These are phyloP conservation scores for Campylomormyrus numenius DNA, from an alignment of 2,113 vertebrate genomes.

Conservation along the genomic window DNA sequence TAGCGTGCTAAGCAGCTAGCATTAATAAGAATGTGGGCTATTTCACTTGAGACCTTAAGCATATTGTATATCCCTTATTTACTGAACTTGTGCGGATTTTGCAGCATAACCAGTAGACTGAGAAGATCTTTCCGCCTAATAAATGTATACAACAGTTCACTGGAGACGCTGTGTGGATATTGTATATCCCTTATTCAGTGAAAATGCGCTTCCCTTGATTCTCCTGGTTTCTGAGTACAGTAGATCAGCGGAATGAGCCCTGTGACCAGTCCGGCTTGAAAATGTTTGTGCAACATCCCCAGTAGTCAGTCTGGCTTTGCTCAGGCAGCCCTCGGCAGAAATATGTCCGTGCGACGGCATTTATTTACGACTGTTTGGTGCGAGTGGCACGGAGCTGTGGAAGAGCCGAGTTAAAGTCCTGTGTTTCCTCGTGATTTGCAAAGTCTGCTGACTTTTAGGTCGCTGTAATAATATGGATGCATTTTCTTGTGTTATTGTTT, in stretches of 20 bases:
- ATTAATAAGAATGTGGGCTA: not conserved
- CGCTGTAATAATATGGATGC: not conserved
- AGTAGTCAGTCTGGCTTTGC: not conserved
- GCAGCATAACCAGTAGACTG: conserved; percentile 2
- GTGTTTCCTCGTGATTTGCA: not conserved
- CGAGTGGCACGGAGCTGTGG: not conserved
- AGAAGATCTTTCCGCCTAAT: conserved; percentile 7
- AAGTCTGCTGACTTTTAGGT: not conserved
- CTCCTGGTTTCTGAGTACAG: not conserved
- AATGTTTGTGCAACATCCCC: not conserved
- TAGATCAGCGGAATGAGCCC: conserved; percentile 13
- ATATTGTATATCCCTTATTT: conserved; percentile 2
- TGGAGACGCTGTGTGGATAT: not conserved
- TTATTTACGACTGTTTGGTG: not conserved
- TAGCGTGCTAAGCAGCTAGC: not conserved
- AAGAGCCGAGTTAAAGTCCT: not conserved
- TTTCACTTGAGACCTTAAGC: not conserved
- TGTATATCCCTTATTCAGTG: conserved; percentile 9
- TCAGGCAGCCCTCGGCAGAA: not conserved
- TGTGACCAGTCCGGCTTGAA: not conserved
- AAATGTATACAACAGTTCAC: conserved; percentile 7
- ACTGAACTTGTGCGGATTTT: not conserved
- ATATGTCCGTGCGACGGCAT: not conserved
- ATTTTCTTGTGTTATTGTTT: not conserved
- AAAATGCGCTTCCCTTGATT: not conserved